These are phyloP conservation scores for Steatornis caripensis DNA, from an alignment of 2,113 vertebrate genomes.

Conservation along the genomic window DNA sequence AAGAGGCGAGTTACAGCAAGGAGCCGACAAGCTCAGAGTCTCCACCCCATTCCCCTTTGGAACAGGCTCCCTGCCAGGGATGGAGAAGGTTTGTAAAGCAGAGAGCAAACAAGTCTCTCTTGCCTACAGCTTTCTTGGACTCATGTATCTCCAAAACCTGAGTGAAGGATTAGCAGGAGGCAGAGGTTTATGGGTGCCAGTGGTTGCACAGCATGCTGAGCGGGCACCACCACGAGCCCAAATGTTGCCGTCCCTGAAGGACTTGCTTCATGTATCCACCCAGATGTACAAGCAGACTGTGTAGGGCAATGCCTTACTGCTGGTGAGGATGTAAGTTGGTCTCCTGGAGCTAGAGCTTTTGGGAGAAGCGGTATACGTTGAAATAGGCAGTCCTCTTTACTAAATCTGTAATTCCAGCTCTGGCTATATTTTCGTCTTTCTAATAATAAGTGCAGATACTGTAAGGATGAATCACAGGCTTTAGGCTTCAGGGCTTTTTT, in stretches of 20 bases:
- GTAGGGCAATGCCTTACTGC: background rate
- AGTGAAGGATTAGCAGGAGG: background rate
- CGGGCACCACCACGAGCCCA: background rate
- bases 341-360: background rate
- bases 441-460: slow-evolving; percentile 62
- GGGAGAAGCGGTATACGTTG: background rate
- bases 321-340: background rate
- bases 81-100: background rate
- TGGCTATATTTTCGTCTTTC: slow-evolving; percentile 58
- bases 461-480: slow-evolving; percentile 61
- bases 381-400: slow-evolving; percentile 50
- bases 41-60: background rate
- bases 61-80: background rate
- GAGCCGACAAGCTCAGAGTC: background rate
- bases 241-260: background rate
- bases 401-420: slow-evolving; percentile 52
- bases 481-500: background rate
- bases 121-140: background rate
- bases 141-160: background rate
- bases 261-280: background rate
- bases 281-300: background rate
- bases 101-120: background rate
- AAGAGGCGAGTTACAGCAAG: background rate
- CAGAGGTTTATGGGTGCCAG: background rate
- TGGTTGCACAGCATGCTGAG: background rate